Base-by-base conservation (phyloP, 2,797 vertebrate species). In the Anniella stebbinsi region DNA sequence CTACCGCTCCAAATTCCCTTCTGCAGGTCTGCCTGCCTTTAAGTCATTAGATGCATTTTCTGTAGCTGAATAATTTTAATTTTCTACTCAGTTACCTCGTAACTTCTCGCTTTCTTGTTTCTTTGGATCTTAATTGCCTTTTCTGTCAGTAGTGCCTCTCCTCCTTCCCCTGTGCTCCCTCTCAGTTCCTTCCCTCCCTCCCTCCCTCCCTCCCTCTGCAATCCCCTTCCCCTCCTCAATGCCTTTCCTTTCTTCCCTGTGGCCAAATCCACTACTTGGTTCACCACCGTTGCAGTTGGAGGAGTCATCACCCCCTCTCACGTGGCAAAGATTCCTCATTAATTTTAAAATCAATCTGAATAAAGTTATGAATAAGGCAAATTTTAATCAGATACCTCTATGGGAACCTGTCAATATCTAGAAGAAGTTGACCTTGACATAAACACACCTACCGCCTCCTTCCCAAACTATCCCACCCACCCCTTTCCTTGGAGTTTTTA, bases 61-160 rank as follows among this genome's bases (percentile, higher is more conserved):
- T 94, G 92, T 95, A 96, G 93, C 86, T 95, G 96, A 96, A 93
- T 94, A 94, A 94, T 93, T 96, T 95, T 94, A 95, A 95, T 96
- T 96, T 96, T 96, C 95, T 95, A 95, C 89, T 94, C 95, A 95
- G 95, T 95, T 96, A 93, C 93, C 90, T 94, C 92, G 86, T 33
- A 89, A 90, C 93, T 73, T 93, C 90, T 94, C 4, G 0, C 88
- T 93, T 93, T 83, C 72, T 93, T 92, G 89, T 92, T 92, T 85
- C 92, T 92, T 85, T 80, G 75, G 1, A 1, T 84, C 93, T 94
- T 95, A 96, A 95, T 95, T 94, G 93, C 84, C 70, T 96, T 90
- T 93, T 89, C 72, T 57, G 28, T 83, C 72, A n/a, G 85, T 30
- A 4, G 70, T 2, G n/a, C 69, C 45, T 82, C 41, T 15, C 7